phyloP scores from a whole-genome alignment of 1,140 invertebrate species.

The Planococcus citri region DNA sequence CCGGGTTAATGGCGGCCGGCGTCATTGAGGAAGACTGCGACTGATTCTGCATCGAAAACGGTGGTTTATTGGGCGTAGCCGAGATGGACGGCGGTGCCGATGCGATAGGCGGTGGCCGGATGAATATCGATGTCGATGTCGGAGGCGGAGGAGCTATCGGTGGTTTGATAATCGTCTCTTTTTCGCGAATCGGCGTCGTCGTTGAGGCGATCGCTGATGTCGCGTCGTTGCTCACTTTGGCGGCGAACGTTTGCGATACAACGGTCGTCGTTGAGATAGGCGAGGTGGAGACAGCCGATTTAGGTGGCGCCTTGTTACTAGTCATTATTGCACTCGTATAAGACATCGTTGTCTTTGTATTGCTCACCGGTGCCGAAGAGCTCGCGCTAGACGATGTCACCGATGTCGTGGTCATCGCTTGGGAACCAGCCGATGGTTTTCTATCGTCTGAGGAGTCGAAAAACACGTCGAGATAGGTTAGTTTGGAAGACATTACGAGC shows the following conservation, averaged over 20 bases:
- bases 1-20: neutral
- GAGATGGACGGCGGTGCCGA: conserved; percentile 28
- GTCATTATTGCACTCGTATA: conserved; percentile 49
- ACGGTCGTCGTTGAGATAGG: conserved; percentile 36
- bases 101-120: conserved; percentile 22
- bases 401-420: neutral
- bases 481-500: too few species aligned
- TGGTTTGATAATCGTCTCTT: neutral
- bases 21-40: neutral
- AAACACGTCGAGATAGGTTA: neutral
- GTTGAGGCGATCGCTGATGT: conserved; percentile 44
- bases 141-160: neutral
- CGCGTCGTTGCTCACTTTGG: conserved; percentile 33
- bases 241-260: conserved; percentile 43
- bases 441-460: neutral
- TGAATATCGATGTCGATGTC: conserved; percentile 24
- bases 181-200: neutral
- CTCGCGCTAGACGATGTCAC: conserved; percentile 32
- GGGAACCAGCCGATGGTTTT: neutral
- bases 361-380: conserved; percentile 36
- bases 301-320: conserved; percentile 30
- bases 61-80: conserved; percentile 31
- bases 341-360: conserved; percentile 47
- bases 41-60: conserved; percentile 15
- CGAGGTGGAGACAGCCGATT: conserved; percentile 22